Evolutionary conservation across 2,113 vertebrate species (phyloP).

Genomic region (Columba janthina): DNA sequence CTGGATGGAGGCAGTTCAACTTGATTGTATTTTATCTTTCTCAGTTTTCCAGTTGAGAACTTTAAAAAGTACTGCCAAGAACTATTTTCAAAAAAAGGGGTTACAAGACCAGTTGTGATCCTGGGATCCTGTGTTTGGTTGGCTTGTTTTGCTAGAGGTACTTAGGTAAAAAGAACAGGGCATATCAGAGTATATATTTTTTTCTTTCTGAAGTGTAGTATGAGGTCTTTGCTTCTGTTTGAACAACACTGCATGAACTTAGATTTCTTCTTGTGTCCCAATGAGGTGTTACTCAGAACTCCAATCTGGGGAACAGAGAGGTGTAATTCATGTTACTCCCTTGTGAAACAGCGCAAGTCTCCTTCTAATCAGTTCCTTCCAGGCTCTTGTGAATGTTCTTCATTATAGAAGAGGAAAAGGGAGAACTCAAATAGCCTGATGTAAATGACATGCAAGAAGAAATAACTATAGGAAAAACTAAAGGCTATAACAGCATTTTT

Average conservation of each 20-base stretch:
- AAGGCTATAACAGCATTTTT: neutral
- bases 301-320: neutral
- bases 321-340: neutral
- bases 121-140: neutral
- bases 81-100: neutral
- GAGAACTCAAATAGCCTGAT: neutral
- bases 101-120: neutral
- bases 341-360: neutral
- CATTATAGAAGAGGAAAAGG: neutral
- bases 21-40: neutral
- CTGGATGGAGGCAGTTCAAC: neutral
- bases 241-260: neutral
- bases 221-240: neutral
- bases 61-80: neutral
- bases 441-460: neutral
- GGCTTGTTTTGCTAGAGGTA: neutral
- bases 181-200: neutral
- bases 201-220: neutral
- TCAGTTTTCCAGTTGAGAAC: neutral
- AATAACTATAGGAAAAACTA: neutral
- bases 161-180: neutral
- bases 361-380: neutral
- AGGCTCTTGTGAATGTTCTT: neutral
- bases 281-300: neutral
- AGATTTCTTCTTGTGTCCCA: neutral